Evolutionary conservation across 64 coral and sea anemone genomes (phyloP).

Genomic region (Acropora tenuis): DNA sequence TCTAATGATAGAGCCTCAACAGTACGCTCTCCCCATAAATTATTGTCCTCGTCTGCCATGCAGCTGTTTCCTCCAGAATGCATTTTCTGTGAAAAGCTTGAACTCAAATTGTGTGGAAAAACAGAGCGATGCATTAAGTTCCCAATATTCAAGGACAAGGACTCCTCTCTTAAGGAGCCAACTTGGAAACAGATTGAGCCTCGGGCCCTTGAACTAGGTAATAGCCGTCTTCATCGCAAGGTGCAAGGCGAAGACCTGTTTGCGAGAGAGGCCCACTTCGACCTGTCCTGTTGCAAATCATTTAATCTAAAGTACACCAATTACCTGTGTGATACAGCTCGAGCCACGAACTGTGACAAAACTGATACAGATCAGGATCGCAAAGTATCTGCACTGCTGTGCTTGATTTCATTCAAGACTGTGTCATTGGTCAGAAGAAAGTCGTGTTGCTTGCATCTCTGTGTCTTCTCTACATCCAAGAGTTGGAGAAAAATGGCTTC

Average conservation of each 20-base stretch:
- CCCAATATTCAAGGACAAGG: constrained; percentile 60
- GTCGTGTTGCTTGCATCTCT: constrained; percentile 46
- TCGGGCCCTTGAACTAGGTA: constrained; percentile 55
- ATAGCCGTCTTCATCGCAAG: constrained; percentile 50
- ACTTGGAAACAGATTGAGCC: constrained; percentile 75
- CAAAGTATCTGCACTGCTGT: not conserved
- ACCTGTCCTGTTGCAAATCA: constrained; percentile 46
- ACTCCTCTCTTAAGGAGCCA: constrained; percentile 37
- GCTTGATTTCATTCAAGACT: constrained; percentile 33
- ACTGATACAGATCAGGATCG: constrained; percentile 34
- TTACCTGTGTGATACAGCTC: constrained; percentile 28
- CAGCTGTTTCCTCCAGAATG: constrained; percentile 28
- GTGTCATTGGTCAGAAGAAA: constrained; percentile 22
- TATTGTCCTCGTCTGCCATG: not conserved
- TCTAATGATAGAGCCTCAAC: constrained; percentile 15
- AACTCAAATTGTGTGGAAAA: constrained; percentile 33
- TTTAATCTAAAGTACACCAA: constrained; percentile 45
- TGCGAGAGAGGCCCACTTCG: constrained; percentile 53
- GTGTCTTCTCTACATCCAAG: constrained; percentile 39
- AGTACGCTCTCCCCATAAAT: constrained; percentile 13
- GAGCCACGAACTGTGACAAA: not conserved
- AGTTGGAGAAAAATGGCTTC: constrained; percentile 28
- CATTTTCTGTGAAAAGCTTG: constrained; percentile 60
- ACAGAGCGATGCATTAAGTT: constrained; percentile 65
- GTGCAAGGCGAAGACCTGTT: constrained; percentile 59